Conservation (phyloP, 2,888 invertebrate genomes). For the Pheosia gnoma region DNA sequence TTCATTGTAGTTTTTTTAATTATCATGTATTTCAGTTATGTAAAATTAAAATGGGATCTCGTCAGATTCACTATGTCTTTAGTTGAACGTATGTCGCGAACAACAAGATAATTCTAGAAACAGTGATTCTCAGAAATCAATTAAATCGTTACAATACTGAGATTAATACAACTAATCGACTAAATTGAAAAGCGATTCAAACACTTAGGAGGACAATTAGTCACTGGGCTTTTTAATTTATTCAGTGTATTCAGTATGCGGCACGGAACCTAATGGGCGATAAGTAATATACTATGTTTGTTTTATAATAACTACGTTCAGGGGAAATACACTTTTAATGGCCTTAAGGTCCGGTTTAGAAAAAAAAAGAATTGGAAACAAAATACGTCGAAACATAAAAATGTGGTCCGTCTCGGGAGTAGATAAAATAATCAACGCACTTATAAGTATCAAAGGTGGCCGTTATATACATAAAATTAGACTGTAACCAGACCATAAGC, state of each 20-base stretch:
- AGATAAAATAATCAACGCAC: too few relatives aligned
- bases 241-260: constrained; percentile 19
- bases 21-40: too few relatives aligned
- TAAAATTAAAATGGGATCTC: too few relatives aligned
- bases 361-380: too few relatives aligned
- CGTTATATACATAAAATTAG: too few relatives aligned
- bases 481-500: too few relatives aligned
- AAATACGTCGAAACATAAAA: too few relatives aligned
- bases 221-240: constrained; percentile 21
- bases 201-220: constrained; percentile 4
- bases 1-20: too few relatives aligned
- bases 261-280: constrained; percentile 16
- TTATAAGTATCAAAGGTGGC: too few relatives aligned
- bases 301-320: constrained; percentile 17
- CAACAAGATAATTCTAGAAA: constrained; percentile 1
- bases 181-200: constrained; percentile 21
- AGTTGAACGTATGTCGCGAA: not conserved
- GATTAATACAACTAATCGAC: constrained; percentile 19
- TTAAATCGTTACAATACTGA: constrained; percentile 4
- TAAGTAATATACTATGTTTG: constrained; percentile 19
- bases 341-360: constrained; percentile 4
- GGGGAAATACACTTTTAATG: constrained; percentile 16
- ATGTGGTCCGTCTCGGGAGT: too few relatives aligned
- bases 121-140: not conserved
- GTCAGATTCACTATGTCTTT: not conserved